Evolutionary conservation across 2,888 invertebrate genomes (phyloP).

Genomic region (Eupeodes luniger): DNA sequence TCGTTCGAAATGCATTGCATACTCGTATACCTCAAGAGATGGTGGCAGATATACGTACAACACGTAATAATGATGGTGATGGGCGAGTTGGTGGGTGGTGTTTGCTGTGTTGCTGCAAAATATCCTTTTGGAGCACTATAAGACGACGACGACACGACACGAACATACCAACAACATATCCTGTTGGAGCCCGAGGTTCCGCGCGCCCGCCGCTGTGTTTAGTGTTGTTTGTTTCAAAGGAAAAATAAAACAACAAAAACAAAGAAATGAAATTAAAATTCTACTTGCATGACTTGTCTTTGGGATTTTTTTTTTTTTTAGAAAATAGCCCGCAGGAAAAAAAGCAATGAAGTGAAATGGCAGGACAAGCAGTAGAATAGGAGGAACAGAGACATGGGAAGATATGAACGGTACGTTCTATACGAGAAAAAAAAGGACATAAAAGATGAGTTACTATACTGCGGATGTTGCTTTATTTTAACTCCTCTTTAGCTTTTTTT

Average conservation of each 20-base stretch:
- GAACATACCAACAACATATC: conserved; percentile 41
- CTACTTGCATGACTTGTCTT: conserved; percentile 51
- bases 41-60: background rate
- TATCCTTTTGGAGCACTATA: conserved; percentile 25
- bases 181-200: conserved; percentile 23
- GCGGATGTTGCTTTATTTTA: conserved; percentile 49
- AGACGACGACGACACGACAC: no score
- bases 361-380: background rate
- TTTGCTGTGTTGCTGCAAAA: conserved; percentile 7
- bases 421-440: background rate
- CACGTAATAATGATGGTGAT: background rate
- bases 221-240: conserved; percentile 31
- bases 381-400: background rate
- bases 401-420: no score
- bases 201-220: background rate
- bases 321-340: conserved; percentile 23
- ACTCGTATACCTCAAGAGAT: conserved; percentile 11
- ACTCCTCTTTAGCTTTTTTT: background rate
- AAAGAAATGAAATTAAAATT: conserved; percentile 52
- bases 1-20: conserved; percentile 28
- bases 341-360: conserved; percentile 33
- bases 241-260: conserved; percentile 32
- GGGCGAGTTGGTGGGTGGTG: background rate
- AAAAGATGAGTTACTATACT: conserved; percentile 63
- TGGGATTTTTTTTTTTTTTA: conserved; percentile 52